Base-by-base conservation (phyloP, 2,797 vertebrate species). In the Loriculus beryllinus region DNA sequence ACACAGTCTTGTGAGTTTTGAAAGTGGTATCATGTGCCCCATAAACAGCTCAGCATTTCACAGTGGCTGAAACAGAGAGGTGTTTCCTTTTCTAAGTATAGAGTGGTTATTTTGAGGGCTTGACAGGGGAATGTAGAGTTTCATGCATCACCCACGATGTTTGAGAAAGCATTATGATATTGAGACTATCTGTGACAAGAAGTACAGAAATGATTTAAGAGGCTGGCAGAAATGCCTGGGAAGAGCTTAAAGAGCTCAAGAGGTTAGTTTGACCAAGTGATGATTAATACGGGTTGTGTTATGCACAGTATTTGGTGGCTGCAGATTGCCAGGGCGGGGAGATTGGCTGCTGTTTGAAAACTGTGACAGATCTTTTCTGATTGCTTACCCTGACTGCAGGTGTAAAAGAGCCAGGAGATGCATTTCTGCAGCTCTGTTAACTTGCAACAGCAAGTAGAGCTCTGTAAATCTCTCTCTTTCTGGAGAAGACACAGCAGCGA, bases 21-120 rank as follows among this genome's bases (percentile, higher is more conserved):
- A 22, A 74, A 72, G 59, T 0, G 0, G 49, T 74, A 79, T 23
- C 51, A 16, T 40, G 83, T 76, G 47, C 56, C 74, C 65, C 63
- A 63, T 47, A 67, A 95, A 90, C 86, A 94, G 40, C 67, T 95
- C 82, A 29, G 77, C 14, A 12, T 91, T 95, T 82, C 74, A 40
- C 26, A 1, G 85, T 88, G 85, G 57, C 74, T 96, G 87, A 89
- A 94, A 80, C 10, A 83, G 54, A 72, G 77, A 84, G 47, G 74
- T 95, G 89, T 91, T 95, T 88, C 92, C 80, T 93, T 81, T 82
- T 91, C 95, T 90, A 90, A 91, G 69, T 88, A 86, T 69, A 93
- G 87, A 67, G 51, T 13, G 54, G 65, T 90, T 95, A 93, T 95
- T 96, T 91, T 84, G 93, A 88, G 91, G 91, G 87, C 91, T 76